These are phyloP conservation scores for Anodontia alba DNA, from an alignment of 2,888 invertebrate species.

Conservation along the genomic window DNA sequence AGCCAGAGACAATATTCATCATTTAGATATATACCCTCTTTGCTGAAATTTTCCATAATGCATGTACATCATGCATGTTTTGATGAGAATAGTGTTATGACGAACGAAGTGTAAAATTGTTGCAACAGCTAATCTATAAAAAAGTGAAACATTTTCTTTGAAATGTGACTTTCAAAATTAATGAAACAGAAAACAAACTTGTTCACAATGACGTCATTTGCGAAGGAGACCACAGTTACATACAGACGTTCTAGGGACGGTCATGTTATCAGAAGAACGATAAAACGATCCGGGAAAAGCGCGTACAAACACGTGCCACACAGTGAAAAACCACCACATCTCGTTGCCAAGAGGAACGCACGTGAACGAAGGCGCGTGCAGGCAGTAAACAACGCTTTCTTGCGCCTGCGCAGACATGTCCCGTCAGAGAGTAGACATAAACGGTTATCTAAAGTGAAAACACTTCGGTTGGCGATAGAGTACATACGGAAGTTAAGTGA, in stretches of 20 bases:
- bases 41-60: too few species aligned
- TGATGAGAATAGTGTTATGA: too few species aligned
- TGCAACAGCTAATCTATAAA: too few species aligned
- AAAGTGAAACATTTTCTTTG: too few species aligned
- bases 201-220: conserved; percentile 60
- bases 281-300: conserved; percentile 54
- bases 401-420: conserved; percentile 87
- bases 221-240: conserved; percentile 31
- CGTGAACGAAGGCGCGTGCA: conserved; percentile 88
- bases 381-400: conserved; percentile 89
- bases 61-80: too few species aligned
- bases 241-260: conserved; percentile 36
- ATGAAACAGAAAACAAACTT: too few species aligned
- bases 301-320: conserved; percentile 83
- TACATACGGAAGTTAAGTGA: conserved; percentile 87
- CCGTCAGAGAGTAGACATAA: conserved; percentile 86
- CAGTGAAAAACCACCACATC: conserved; percentile 87
- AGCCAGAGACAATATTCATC: too few species aligned
- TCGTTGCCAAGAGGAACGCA: conserved; percentile 88
- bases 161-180: too few species aligned
- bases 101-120: too few species aligned
- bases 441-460: conserved; percentile 88
- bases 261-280: conserved; percentile 33
- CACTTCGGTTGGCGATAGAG: conserved; percentile 87
- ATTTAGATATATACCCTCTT: too few species aligned